phyloP scores from a whole-genome alignment of 2,797 vertebrate genomes.

The Danio aesculapii region DNA sequence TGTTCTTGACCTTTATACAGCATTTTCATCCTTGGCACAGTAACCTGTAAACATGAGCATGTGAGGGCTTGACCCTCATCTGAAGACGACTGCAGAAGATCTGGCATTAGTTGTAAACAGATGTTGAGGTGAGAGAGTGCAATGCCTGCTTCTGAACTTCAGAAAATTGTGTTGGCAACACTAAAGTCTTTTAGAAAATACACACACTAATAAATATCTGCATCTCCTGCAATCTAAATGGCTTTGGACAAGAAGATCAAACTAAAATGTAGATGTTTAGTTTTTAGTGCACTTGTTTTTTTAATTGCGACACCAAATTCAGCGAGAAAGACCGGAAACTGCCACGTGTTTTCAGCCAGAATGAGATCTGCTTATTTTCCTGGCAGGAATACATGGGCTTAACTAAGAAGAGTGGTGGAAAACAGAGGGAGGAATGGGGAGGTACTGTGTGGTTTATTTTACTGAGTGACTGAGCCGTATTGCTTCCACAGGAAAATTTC shows the following conservation, averaged over 20 bases:
- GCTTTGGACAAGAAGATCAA: background rate
- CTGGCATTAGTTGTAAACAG: constrained; percentile 11
- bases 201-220: background rate
- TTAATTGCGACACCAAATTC: background rate
- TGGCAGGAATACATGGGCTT: constrained; percentile 26
- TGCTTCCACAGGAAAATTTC: constrained; percentile 13
- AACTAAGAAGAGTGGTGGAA: constrained; percentile 25
- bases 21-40: too few species aligned
- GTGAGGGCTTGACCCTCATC: background rate
- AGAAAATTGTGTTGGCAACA: constrained; percentile 3
- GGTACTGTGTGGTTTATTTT: constrained; percentile 13
- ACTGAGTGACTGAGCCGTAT: background rate
- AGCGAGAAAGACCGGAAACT: constrained; percentile 8
- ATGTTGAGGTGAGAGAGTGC: background rate
- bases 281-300: background rate
- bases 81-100: constrained; percentile 1
- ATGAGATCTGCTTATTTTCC: constrained; percentile 8
- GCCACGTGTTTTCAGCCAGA: background rate
- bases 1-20: too few species aligned
- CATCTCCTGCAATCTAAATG: background rate
- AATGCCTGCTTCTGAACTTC: background rate
- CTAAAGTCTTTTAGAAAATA: constrained; percentile 1
- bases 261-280: background rate
- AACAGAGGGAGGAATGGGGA: constrained; percentile 5
- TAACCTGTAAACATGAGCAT: background rate